A percentile compares a stretch with the other conserved stretches of the same genome.
These are phyloP conservation scores for Elephantulus edwardii DNA, from an alignment of 2,113 vertebrate genomes.

Conservation along the genomic window DNA sequence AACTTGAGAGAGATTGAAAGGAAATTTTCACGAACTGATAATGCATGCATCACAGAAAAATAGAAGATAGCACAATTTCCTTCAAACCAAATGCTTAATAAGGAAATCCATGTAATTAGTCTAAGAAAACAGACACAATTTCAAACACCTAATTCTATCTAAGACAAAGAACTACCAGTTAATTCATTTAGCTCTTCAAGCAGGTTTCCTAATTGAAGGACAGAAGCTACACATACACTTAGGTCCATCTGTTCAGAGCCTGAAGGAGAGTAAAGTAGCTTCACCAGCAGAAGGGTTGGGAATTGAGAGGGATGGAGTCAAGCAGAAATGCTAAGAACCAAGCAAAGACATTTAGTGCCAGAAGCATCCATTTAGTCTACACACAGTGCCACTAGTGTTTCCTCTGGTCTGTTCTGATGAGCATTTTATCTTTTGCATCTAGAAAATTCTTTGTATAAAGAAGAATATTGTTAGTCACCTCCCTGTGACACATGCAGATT, in stretches of 20 bases:
- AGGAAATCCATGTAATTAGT: slow-evolving; percentile 38
- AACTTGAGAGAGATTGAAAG: background rate
- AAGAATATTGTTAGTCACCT: slow-evolving; percentile 25
- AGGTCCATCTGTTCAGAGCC: background rate
- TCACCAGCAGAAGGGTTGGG: background rate
- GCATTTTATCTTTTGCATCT: slow-evolving; percentile 3
- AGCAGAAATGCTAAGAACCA: background rate
- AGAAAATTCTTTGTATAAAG: slow-evolving; percentile 43
- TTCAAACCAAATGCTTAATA: slow-evolving; percentile 18
- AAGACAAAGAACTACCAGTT: background rate
- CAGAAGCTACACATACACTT: background rate
- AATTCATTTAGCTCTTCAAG: background rate
- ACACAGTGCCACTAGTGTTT: background rate
- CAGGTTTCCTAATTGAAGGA: slow-evolving; percentile 37
- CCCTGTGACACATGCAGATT: background rate
- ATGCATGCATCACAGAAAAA: background rate
- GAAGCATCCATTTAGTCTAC: background rate
- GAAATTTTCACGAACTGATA: background rate
- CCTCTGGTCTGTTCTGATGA: slow-evolving; percentile 14
- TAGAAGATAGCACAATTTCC: background rate
- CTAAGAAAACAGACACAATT: slow-evolving; percentile 12
- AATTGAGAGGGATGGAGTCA: background rate
- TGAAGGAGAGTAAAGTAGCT: slow-evolving; percentile 10
- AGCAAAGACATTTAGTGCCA: slow-evolving; percentile 21
- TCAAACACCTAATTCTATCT: background rate